These are phyloP conservation scores for Argopecten irradians DNA, from an alignment of 1,140 invertebrate genomes.

Conservation along the genomic window DNA sequence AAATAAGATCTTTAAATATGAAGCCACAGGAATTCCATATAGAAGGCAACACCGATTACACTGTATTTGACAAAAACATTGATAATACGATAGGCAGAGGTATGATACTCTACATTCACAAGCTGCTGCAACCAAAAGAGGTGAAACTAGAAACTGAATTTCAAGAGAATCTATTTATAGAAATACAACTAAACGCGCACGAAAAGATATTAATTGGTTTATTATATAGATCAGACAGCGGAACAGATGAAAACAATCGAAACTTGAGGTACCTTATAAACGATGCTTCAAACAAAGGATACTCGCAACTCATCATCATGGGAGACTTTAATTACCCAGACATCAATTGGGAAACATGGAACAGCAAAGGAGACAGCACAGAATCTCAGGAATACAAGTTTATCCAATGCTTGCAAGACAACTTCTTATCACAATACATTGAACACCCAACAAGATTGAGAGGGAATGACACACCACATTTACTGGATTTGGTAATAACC, in stretches of 20 bases:
- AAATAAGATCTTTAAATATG: background rate
- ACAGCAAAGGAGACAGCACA: background rate
- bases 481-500: background rate
- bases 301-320: slow-evolving; percentile 27
- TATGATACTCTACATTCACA: background rate
- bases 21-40: slow-evolving; percentile 4
- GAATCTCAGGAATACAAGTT: no score
- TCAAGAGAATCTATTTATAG: background rate
- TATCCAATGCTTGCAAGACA: no score
- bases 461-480: background rate
- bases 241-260: background rate
- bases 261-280: background rate
- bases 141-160: background rate
- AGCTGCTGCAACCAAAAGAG: background rate
- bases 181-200: background rate
- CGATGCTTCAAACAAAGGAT: background rate
- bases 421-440: no score
- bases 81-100: slow-evolving; percentile 4
- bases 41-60: background rate
- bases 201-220: background rate
- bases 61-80: slow-evolving; percentile 7
- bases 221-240: slow-evolving; percentile 27
- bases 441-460: no score
- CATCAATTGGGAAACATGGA: background rate
- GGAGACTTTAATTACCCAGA: no score